Evolutionary conservation across 2,888 invertebrate genomes (phyloP), one percentile per base, ranked within the genome.

Genomic region (Coleophora deauratella): DNA sequence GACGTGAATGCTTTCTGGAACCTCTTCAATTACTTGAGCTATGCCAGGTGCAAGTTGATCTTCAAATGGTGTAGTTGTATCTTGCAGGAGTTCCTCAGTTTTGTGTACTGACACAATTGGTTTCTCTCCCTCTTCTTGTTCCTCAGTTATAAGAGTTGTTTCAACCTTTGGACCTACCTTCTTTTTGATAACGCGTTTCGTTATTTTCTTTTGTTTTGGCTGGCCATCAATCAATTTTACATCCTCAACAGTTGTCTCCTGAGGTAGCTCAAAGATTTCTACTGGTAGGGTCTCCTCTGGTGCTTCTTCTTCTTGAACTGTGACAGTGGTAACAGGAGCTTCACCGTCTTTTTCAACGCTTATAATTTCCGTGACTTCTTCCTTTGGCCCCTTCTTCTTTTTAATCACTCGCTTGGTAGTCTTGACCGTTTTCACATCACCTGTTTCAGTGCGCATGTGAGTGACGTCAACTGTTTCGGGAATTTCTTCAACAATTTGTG

Each of bases 111-210:
- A 52, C 7, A 57, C 50, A 1, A 59, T 55, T 30, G 62, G 65
- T 47, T 57, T 60, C 33, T 48, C 38, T 34, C 48, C 45, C 15
- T 45, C 46, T 8, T 40, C 35, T 36, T 50, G 50, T 49, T 55
- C 53, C 1, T 53, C 54, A 0, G 43, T 52, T 1, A 59, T 59
- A 27, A 51, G 21, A 28, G 53, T 57, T 0, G 51, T 61, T 58
- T 58, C 48, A 33, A 70, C 41, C 49, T 58, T 49, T 7, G 60
- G 44, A 44, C 65, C 65, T 35, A 44, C 33, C 44, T 62, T 67
- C 35, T 77, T 77, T 50, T 75, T 87, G 2, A 82, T 71, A 7
- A 72, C 66, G 0, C 50, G 71, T 10, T 50, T 53, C 1, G 45
- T 55, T 11, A 58, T 45, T 37, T 46, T 51, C 37, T 50, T 52